These are phyloP conservation scores for Pyralis farinalis DNA, from an alignment of 2,888 invertebrate genomes.

Conservation along the genomic window DNA sequence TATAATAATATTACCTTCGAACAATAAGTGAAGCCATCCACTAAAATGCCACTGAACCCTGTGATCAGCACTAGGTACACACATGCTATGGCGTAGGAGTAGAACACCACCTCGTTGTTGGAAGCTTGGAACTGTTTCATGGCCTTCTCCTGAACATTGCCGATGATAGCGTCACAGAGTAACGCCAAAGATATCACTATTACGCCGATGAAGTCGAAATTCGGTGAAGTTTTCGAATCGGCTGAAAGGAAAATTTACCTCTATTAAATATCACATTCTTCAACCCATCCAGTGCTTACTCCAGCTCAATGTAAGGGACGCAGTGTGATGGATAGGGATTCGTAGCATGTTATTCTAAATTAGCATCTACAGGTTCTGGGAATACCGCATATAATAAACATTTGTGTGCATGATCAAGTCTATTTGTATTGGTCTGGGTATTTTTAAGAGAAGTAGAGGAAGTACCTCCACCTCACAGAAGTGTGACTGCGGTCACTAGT, in stretches of 20 bases:
- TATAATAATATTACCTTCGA: conserved; percentile 82
- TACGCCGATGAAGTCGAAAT: conserved; percentile 86
- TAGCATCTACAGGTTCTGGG: too few relatives aligned
- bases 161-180: conserved; percentile 96
- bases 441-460: too few relatives aligned
- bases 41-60: conserved; percentile 86
- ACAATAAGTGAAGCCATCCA: conserved; percentile 89
- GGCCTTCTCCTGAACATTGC: conserved; percentile 97
- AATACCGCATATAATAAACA: too few relatives aligned
- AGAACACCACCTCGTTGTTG: conserved; percentile 95
- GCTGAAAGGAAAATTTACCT: conserved; percentile 77
- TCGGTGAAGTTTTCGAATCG: conserved; percentile 88
- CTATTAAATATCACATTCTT: too few relatives aligned
- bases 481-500: too few relatives aligned
- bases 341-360: too few relatives aligned
- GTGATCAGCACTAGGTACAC: conserved; percentile 89
- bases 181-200: conserved; percentile 91
- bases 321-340: too few relatives aligned
- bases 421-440: too few relatives aligned
- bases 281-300: too few relatives aligned
- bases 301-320: too few relatives aligned
- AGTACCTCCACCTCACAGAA: too few relatives aligned
- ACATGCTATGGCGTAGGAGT: conserved; percentile 95
- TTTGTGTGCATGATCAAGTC: too few relatives aligned
- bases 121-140: conserved; percentile 92